Percentiles rank a stretch among this genome's conserved stretches.
phyloP scores from a whole-genome alignment of 2,113 vertebrate species.

The Gobiocypris rarus region DNA sequence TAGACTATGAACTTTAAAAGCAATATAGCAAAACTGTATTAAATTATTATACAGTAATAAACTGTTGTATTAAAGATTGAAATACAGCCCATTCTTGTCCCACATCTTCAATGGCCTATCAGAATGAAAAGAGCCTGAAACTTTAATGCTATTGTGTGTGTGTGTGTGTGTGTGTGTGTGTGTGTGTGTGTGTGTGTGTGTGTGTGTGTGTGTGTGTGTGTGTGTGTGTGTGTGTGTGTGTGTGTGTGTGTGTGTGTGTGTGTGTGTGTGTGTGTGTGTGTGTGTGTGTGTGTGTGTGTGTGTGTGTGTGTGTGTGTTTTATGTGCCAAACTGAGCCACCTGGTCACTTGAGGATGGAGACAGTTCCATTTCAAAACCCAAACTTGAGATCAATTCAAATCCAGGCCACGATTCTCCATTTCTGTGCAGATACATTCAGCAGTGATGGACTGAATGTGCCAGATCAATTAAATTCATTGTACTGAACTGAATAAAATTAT shows the following conservation, averaged over 20 bases:
- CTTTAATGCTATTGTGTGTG: constrained; percentile 1
- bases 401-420: background rate
- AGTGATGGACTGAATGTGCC: constrained; percentile 16
- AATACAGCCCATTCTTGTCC: background rate
- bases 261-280: background rate
- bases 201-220: background rate
- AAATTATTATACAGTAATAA: too few relatives aligned
- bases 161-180: background rate
- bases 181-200: background rate
- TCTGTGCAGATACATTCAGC: constrained; percentile 1
- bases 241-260: background rate
- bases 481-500: background rate
- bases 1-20: constrained; percentile 32
- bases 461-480: constrained; percentile 3
- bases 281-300: background rate
- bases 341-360: constrained; percentile 20
- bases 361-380: constrained; percentile 20
- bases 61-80: background rate
- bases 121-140: background rate
- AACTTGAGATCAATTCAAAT: constrained; percentile 8
- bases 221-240: background rate
- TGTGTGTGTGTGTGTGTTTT: background rate
- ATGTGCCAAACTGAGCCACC: constrained; percentile 1
- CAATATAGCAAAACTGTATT: background rate
- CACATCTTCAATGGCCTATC: background rate